These are phyloP conservation scores for Volucella inanis DNA, from an alignment of 2,888 invertebrate genomes.

Conservation along the genomic window DNA sequence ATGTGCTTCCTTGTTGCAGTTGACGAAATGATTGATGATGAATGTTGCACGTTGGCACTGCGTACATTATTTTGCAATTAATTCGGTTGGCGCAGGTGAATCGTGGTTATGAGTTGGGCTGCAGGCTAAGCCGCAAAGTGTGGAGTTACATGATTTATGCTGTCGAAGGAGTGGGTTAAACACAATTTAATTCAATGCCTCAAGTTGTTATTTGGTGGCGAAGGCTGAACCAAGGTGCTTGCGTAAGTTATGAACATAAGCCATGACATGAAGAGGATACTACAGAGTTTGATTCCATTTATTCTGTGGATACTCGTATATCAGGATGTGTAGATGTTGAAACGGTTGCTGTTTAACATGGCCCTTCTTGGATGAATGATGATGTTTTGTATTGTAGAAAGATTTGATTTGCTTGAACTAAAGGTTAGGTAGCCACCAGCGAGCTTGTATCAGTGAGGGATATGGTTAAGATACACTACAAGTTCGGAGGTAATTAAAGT, in stretches of 20 bases:
- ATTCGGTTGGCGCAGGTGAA: constrained; percentile 63
- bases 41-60: constrained; percentile 36
- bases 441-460: no score
- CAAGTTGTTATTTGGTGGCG: constrained; percentile 17
- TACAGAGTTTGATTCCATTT: no score
- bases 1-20: constrained; percentile 40
- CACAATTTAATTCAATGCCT: constrained; percentile 43
- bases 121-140: constrained; percentile 24
- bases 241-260: constrained; percentile 26
- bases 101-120: constrained; percentile 25
- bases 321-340: no score
- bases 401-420: no score
- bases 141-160: constrained; percentile 49
- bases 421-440: no score
- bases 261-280: neutral
- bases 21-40: constrained; percentile 73
- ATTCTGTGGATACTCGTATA: no score
- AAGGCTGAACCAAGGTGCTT: constrained; percentile 9
- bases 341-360: no score
- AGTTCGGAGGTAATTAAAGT: no score
- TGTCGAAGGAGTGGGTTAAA: constrained; percentile 31
- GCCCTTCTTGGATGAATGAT: no score
- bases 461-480: no score
- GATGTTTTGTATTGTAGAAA: no score
- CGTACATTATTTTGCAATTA: constrained; percentile 70